These are phyloP conservation scores for Diceros bicornis DNA, from an alignment of 2,797 vertebrate species.

Conservation along the genomic window DNA sequence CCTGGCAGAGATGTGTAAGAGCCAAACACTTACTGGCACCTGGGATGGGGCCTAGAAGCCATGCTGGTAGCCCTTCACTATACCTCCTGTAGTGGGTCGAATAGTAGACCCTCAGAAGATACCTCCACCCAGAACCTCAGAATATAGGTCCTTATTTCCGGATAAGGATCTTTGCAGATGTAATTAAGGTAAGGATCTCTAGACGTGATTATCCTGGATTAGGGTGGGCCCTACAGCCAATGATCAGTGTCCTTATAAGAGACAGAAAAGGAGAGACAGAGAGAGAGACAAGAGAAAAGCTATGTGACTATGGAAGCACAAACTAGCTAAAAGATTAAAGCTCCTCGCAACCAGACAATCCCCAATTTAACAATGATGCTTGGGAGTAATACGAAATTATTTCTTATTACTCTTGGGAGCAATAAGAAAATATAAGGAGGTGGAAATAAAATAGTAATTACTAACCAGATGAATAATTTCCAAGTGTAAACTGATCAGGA, in stretches of 20 bases:
- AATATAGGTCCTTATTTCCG: background rate
- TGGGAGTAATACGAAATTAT: background rate
- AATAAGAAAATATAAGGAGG: background rate
- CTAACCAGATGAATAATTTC: background rate
- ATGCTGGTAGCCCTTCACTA: background rate
- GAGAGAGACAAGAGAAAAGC: background rate
- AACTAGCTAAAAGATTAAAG: background rate
- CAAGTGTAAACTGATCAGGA: background rate
- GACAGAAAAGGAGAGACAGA: background rate
- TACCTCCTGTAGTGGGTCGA: background rate
- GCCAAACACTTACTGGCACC: background rate
- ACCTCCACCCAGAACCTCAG: background rate
- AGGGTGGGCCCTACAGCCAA: background rate
- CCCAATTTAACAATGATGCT: background rate
- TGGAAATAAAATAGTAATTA: background rate
- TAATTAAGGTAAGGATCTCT: background rate
- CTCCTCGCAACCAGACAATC: background rate
- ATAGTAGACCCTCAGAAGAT: background rate
- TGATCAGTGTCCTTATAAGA: background rate
- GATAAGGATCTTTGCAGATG: background rate
- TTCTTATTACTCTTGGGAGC: too few species aligned
- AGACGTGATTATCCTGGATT: background rate
- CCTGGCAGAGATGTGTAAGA: background rate
- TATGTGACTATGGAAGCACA: background rate
- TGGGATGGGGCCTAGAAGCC: background rate